Conservation (phyloP, 1,140 invertebrate genomes). For the Gonioctena quinquepunctata region DNA sequence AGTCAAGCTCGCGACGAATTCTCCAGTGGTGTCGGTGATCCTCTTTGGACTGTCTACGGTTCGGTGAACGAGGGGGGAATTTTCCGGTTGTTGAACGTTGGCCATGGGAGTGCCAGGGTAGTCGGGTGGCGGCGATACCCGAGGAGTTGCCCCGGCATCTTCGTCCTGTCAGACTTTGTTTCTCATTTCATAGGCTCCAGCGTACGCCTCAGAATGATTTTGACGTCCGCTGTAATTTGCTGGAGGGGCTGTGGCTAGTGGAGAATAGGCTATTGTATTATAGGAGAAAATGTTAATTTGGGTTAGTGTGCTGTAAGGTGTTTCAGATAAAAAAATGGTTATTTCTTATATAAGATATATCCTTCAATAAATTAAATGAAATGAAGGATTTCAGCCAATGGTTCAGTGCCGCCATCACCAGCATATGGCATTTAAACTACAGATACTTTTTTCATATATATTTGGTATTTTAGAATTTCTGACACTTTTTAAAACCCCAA, state of each 20-base stretch:
- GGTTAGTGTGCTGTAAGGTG: conserved; percentile 19
- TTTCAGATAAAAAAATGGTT: too few species aligned
- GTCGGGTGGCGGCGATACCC: conserved; percentile 52
- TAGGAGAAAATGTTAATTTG: conserved; percentile 40
- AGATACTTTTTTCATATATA: too few species aligned
- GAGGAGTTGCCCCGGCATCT: conserved; percentile 31
- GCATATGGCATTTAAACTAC: too few species aligned
- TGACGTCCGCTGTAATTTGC: conserved; percentile 51
- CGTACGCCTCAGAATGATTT: conserved; percentile 61
- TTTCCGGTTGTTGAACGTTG: conserved; percentile 34
- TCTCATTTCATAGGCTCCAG: conserved; percentile 65
- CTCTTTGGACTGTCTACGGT: background rate
- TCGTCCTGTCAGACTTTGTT: conserved; percentile 55
- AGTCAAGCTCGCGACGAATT: background rate
- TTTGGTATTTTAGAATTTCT: too few species aligned
- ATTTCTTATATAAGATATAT: too few species aligned
- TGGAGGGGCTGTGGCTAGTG: conserved; percentile 67
- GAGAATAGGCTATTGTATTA: conserved; percentile 52
- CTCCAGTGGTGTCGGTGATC: background rate
- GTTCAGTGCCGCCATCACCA: too few species aligned
- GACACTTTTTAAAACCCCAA: too few species aligned
- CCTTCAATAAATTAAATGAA: too few species aligned
- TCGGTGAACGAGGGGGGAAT: conserved; percentile 15
- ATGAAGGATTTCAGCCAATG: too few species aligned
- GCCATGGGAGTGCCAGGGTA: conserved; percentile 52